Evolutionary conservation across 2,113 vertebrate genomes (phyloP), one percentile per base, ranked within the genome.

Genomic region (Struthidea cinerea): DNA sequence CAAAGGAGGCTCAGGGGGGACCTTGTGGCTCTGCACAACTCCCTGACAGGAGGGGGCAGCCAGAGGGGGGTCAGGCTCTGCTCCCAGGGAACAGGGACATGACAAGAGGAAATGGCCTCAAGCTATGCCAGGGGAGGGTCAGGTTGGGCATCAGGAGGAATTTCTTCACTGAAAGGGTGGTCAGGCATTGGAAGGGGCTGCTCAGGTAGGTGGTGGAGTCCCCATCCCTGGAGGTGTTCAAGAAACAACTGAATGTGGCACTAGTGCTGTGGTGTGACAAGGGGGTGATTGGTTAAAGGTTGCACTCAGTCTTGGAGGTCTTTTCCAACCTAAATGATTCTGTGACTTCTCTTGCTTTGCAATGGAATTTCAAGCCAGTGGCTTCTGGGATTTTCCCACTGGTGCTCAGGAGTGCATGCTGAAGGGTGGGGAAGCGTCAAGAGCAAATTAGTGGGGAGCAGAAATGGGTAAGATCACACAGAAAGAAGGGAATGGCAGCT

Each of bases 361-460:
- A 65, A 50, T 0, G 7, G 80, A 52, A 82, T 44, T 85, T 26
- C 0, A 0, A 91, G 60, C 22, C 32, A 64, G 41, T 6, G 23
- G 32, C n/a, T 55, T n/a, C 32, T 37, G 30, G 24, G 59, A 23
- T 76, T 93, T 93, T 80, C 63, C 67, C 12, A 2, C 0, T 5
- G 1, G 30, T 13, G 33, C 33, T 5, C 1, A 53, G 56, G n/a
- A 80, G 8, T 0, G 2, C 0, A 0, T 11, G 27, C 3, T 3
- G 2, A 69, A 27, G 5, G 7, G 27, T 22, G 33, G 37, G 49
- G 46, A 90, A 78, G 18, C 3, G 26, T 33, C 71, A 64, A 73
- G 13, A 63, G 55, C 1, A 7, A 85, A 49, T 1, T 17, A 41
- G 52, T 19, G 12, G 27, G 24, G 33, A 64, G 12, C 30, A 69